Conservation (phyloP, 1,140 invertebrate species). For the Penaeus chinensis region DNA sequence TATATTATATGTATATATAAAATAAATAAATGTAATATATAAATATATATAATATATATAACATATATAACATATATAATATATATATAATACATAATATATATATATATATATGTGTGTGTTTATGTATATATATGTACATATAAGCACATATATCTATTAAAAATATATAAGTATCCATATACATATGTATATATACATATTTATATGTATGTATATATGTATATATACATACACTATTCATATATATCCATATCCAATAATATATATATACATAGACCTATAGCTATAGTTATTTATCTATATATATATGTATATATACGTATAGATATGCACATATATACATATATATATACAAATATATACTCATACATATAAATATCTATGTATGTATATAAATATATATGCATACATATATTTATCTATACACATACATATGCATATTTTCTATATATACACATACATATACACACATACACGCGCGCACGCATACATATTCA, state of each 20-base stretch:
- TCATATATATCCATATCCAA: neutral
- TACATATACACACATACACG: neutral
- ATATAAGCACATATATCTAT: neutral
- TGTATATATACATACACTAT: neutral
- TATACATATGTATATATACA: conserved; percentile 7
- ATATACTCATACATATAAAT: conserved; percentile 14
- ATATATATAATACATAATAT: too few species aligned
- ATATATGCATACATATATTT: conserved; percentile 8
- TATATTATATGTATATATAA: too few species aligned
- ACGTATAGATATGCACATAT: neutral
- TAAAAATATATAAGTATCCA: neutral
- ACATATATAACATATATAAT: too few species aligned
- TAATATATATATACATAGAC: neutral
- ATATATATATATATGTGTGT: too few species aligned
- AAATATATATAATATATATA: too few species aligned
- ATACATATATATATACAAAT: conserved; percentile 16
- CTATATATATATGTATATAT: conserved; percentile 4
- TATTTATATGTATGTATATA: neutral
- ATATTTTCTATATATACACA: neutral
- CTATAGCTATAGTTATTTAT: neutral
- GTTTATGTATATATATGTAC: too few species aligned
- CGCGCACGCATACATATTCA: neutral
- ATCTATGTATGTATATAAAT: neutral
- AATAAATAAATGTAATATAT: too few species aligned
- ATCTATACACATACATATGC: neutral